Evolutionary conservation across 2,797 vertebrate species (phyloP), one percentile per base, ranked within the genome.

Genomic region (Eulemur rubriventer): DNA sequence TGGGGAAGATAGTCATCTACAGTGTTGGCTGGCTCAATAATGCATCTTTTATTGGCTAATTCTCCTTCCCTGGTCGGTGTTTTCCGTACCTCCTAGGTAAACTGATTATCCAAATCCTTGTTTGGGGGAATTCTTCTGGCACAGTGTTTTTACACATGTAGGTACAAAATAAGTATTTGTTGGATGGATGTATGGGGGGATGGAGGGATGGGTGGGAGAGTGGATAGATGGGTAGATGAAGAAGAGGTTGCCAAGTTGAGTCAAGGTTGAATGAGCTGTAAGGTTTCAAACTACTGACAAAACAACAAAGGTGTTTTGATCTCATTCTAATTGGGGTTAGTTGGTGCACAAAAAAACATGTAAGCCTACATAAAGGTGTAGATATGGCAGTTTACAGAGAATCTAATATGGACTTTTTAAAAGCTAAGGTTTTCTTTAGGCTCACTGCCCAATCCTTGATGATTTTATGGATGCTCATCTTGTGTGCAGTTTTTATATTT

Each of bases 401-500:
- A 41, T 75, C 9, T 61, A 46, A 81, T 67, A 41, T 0, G 10
- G 26, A 63, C 41, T 52, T 90, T 76, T 92, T 87, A 61, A 86
- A 95, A 91, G 46, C 38, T 85, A 70, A 73, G 6, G 6, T 81
- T 96, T 92, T 91, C 79, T 63, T 92, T 84, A 92, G 50, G 8
- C 1, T 22, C 6, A 4, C 6, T 80, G 26, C 4, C 12, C 38
- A 87, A 7, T 79, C 92, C 38, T 84, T 94, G 50, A 84, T 83
- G 18, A 72, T 78, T 89, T 73, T 57, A 52, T 93, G 11, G 33
- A 43, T 88, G 14, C 10, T 11, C 12, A 0, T 38, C 10, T 78
- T 81, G 78, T 14, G 33, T 59, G 16, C 4, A 26, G 3, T 43
- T 95, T 91, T 91, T 94, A 90, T 2, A 70, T 61, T 73, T 91